Evolutionary conservation across 2,113 vertebrate genomes (phyloP).

Genomic region (Patagioenas fasciata): DNA sequence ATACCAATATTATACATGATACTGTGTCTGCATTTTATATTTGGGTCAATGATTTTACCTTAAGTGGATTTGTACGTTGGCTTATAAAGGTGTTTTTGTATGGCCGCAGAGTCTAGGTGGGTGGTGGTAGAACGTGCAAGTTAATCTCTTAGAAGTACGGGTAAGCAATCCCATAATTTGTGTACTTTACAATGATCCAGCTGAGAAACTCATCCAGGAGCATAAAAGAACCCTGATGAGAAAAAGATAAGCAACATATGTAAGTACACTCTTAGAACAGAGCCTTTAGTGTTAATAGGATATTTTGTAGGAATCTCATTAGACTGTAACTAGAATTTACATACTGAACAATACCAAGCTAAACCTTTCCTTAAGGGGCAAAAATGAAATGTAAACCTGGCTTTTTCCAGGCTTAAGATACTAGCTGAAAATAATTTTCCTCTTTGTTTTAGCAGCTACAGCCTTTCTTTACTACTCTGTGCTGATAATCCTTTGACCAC

Average conservation of each 20-base stretch:
- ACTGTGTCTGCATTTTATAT: neutral
- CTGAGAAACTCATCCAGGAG: conserved; percentile 54
- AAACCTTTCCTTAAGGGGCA: conserved; percentile 51
- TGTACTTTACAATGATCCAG: conserved; percentile 39
- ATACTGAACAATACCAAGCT: conserved; percentile 32
- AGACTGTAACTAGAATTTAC: conserved; percentile 55
- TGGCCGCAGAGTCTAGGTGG: neutral
- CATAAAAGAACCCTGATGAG: conserved; percentile 55
- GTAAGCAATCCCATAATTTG: conserved; percentile 49
- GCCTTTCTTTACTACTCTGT: neutral
- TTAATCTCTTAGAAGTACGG: conserved; percentile 56
- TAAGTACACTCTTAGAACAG: conserved; percentile 45
- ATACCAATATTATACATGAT: neutral
- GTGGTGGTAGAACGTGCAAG: neutral
- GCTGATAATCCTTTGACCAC: neutral
- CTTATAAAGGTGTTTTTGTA: neutral
- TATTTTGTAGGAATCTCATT: conserved; percentile 66
- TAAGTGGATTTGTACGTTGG: neutral
- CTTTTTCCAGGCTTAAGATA: conserved; percentile 8
- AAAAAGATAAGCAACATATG: conserved; percentile 58
- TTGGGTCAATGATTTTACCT: neutral
- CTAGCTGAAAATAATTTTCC: neutral
- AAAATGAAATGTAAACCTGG: conserved; percentile 34
- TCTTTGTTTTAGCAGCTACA: neutral
- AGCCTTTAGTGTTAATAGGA: conserved; percentile 50